A percentile compares a stretch with the other conserved stretches of the same genome.
These are phyloP conservation scores for Drosophila atripex DNA, from an alignment of 2,888 invertebrate genomes.

Conservation along the genomic window DNA sequence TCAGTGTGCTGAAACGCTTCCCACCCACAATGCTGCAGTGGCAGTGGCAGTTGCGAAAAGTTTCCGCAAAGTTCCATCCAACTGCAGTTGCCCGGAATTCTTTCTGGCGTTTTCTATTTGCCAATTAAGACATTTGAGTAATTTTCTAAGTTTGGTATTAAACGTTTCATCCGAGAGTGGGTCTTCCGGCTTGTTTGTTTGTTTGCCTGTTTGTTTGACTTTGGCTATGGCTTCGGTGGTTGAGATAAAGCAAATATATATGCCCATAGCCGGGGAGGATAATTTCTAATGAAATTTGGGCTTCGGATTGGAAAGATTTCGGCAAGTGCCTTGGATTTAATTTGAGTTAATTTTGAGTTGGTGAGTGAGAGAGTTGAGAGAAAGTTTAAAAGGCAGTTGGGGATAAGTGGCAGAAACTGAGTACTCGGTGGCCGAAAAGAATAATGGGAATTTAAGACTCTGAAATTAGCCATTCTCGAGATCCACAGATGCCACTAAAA, in stretches of 20 bases:
- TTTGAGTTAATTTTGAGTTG: not conserved
- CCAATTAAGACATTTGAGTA: constrained; percentile 59
- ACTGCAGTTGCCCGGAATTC: constrained; percentile 24
- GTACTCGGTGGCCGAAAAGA: too few species aligned
- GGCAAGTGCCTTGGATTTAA: constrained; percentile 1
- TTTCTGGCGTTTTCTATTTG: constrained; percentile 22
- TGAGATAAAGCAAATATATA: constrained; percentile 1
- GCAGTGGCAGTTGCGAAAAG: constrained; percentile 26
- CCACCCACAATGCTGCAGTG: constrained; percentile 3
- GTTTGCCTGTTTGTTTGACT: constrained; percentile 29
- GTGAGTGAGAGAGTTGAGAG: not conserved
- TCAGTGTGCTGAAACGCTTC: constrained; percentile 25
- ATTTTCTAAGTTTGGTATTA: constrained; percentile 46
- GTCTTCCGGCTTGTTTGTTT: constrained; percentile 30
- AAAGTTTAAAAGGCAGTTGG: not conserved
- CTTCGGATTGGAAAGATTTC: not conserved
- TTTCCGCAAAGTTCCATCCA: constrained; percentile 40
- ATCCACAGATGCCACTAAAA: too few species aligned
- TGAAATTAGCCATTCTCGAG: too few species aligned
- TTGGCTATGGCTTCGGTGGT: constrained; percentile 25
- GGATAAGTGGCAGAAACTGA: too few species aligned
- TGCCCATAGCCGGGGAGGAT: not conserved
- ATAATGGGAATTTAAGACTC: too few species aligned
- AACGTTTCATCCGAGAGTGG: constrained; percentile 41
- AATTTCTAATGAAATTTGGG: constrained; percentile 27